Conservation (phyloP, 2,888 invertebrate genomes). For the Portevinia maculata region DNA sequence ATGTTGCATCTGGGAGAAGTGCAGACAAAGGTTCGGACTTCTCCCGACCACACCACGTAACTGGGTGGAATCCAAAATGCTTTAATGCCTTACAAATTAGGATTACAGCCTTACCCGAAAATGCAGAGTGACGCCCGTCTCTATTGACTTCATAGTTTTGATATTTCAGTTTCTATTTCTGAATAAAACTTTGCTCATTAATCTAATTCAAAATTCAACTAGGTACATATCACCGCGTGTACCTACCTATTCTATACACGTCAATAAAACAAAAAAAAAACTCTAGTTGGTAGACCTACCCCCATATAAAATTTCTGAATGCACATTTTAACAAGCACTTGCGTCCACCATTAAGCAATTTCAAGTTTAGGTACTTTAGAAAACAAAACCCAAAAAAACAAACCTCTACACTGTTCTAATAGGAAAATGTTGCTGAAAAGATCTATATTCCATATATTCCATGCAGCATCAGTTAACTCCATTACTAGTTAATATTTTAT, state of each 20-base stretch:
- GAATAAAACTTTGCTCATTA: slow-evolving; percentile 67
- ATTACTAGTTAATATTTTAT: slow-evolving; percentile 72
- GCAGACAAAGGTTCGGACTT: too few relatives aligned
- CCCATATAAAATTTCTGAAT: slow-evolving; percentile 51
- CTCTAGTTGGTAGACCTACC: slow-evolving; percentile 8
- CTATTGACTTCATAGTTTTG: too few relatives aligned
- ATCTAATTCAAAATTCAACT: slow-evolving; percentile 66
- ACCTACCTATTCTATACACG: slow-evolving; percentile 19
- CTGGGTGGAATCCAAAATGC: too few relatives aligned
- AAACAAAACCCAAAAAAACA: slow-evolving; percentile 1
- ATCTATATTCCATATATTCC: slow-evolving; percentile 33
- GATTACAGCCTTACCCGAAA: too few relatives aligned
- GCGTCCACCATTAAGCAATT: slow-evolving; percentile 73
- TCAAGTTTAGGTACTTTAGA: slow-evolving; percentile 44
- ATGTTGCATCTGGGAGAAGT: too few relatives aligned
- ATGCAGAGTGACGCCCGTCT: too few relatives aligned
- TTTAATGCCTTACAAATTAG: too few relatives aligned
- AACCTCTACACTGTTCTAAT: slow-evolving; percentile 4
- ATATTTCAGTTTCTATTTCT: too few relatives aligned
- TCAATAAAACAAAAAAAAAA: slow-evolving; percentile 26
- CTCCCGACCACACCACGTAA: too few relatives aligned
- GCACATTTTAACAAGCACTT: slow-evolving; percentile 61
- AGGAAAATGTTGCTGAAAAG: slow-evolving; percentile 61
- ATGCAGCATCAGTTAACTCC: slow-evolving; percentile 66
- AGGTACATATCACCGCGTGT: slow-evolving; percentile 13